Base-by-base conservation (phyloP, 2,888 invertebrate genomes). In the Hirtodrosophila confusa region DNA sequence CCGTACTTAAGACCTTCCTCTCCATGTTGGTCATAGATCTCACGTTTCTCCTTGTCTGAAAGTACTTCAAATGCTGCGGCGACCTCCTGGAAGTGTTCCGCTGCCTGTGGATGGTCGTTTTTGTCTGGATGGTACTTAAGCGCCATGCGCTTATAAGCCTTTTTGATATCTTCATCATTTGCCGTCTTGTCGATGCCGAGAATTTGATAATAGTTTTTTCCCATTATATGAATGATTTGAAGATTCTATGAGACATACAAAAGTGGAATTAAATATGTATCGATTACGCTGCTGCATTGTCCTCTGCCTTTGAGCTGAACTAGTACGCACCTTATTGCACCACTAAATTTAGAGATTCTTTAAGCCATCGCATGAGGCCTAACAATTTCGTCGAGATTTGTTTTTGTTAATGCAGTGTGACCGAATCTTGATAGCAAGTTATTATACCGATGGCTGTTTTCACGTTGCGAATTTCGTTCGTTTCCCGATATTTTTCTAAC, bases 81-180 rank as follows among this genome's bases (percentile, higher is more conserved):
- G 6, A 82, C 37, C 11, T 77, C 64, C 36, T 77, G 68, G 31
- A 82, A 82, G 5, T 45, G 45, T 37, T 71, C 78, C 11, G 55
- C 74, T 12, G 82, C 82, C 23, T 69, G 60, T 3, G 82, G 86
- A 37, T 85, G 83, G 37, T 85, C 80, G 8, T 85, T 80, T 54
- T 80, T 78, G 40, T 78, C 78, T 17, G 78, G 78, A 60, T 78
- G 78, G 10, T 54, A 69, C 37, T 43, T 62, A 3, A 69, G 68
- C 9, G 75, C 66, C 63, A 80, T 68, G 9, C 56, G 61, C 9
- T 44, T 53, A 31, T 60, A 78, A 3, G 61, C 74, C 39, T 57
- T 68, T 36, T 36, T 74, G n/a, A 78, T 79, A 55, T 71, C 56
- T 4, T 27, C 37, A 10, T 57, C 36, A 12, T 31, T 66, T 8